phyloP scores from a whole-genome alignment of 2,113 vertebrate genomes.

The Emydocephalus ijimae region DNA sequence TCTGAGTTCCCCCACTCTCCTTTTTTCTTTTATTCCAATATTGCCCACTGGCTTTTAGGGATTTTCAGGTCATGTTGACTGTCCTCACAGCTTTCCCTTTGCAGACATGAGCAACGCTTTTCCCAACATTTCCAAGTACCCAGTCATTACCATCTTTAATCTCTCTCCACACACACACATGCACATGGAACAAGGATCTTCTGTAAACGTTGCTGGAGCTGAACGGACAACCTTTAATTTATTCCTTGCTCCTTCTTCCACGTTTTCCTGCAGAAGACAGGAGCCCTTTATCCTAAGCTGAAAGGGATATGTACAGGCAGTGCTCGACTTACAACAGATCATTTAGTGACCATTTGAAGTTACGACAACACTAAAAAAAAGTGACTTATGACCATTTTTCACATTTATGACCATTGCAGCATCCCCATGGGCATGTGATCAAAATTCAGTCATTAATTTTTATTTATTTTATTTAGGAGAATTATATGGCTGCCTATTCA shows the following conservation, averaged over 20 bases:
- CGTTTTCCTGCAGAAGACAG: not conserved
- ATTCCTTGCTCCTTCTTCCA: not conserved
- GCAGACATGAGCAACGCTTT: conserved; percentile 35
- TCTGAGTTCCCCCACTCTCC: not conserved
- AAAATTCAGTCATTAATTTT: not conserved
- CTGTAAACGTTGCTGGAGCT: conserved; percentile 17
- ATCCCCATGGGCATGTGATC: not conserved
- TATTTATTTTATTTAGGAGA: no score
- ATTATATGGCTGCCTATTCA: no score
- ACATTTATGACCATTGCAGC: not conserved
- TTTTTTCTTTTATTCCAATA: conserved; percentile 26
- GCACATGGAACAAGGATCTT: conserved; percentile 12
- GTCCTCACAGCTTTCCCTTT: conserved; percentile 20
- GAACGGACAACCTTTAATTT: conserved; percentile 44
- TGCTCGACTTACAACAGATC: not conserved
- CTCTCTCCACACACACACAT: conserved; percentile 4
- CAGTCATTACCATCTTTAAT: conserved; percentile 1
- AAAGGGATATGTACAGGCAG: not conserved
- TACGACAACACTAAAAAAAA: not conserved
- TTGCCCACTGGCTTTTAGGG: conserved; percentile 17
- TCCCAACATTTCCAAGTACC: not conserved
- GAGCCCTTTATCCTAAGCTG: not conserved
- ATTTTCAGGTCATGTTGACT: conserved; percentile 60
- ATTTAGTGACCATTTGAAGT: not conserved
- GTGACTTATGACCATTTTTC: not conserved